Evolutionary conservation across 1,140 invertebrate species (phyloP).

Genomic region (Myzus persicae): DNA sequence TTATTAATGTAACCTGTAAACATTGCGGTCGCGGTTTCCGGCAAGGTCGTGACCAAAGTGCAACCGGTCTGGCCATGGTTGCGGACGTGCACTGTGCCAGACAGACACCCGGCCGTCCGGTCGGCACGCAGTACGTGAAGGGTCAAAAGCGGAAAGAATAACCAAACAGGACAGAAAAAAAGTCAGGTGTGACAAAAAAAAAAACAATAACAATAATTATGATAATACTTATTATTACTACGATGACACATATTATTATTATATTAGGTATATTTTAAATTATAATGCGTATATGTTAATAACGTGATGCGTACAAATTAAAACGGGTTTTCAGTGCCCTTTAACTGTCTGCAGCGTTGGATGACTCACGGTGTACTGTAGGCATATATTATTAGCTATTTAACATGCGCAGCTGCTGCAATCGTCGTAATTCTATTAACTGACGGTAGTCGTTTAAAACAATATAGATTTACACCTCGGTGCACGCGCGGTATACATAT

Average conservation of each 20-base stretch:
- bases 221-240: neutral
- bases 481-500: neutral
- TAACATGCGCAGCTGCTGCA: neutral
- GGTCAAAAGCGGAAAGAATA: neutral
- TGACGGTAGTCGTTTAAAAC: neutral
- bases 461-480: neutral
- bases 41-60: neutral
- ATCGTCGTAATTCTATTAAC: neutral
- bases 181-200: neutral
- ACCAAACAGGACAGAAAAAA: neutral
- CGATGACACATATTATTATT: neutral
- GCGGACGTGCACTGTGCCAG: neutral
- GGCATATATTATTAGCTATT: neutral
- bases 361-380: neutral
- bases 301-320: neutral
- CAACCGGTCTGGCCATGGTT: neutral
- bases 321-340: neutral
- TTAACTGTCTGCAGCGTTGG: neutral
- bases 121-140: neutral
- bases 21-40: neutral
- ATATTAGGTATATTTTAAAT: neutral
- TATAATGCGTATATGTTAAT: neutral
- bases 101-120: neutral
- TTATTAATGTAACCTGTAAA: neutral
- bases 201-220: neutral